These are phyloP conservation scores for Mastacembelus armatus DNA, from an alignment of 2,797 vertebrate genomes.

Conservation along the genomic window DNA sequence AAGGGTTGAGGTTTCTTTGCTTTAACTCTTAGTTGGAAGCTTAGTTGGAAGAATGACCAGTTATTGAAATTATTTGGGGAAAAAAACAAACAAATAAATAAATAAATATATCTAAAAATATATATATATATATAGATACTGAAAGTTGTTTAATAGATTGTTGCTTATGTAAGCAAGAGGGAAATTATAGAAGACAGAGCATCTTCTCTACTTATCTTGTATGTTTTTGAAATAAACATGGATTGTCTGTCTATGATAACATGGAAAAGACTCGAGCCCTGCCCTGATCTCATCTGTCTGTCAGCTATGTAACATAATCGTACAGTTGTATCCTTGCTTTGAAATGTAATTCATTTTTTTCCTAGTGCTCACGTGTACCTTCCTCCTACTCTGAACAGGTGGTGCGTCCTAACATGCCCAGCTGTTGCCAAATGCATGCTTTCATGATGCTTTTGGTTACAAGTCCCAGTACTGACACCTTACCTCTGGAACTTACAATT, in stretches of 20 bases:
- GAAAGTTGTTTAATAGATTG: not conserved
- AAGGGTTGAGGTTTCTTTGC: conserved; percentile 42
- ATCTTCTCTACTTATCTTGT: too few species aligned
- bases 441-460: conserved; percentile 75
- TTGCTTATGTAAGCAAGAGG: not conserved
- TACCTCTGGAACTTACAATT: conserved; percentile 77
- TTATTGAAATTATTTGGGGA: too few species aligned
- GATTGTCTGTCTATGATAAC: not conserved
- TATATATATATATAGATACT: too few species aligned
- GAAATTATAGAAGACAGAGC: not conserved
- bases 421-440: conserved; percentile 73
- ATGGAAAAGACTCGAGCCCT: not conserved
- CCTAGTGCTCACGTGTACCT: conserved; percentile 28
- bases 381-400: conserved; percentile 22
- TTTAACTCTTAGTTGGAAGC: conserved; percentile 22
- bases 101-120: too few species aligned
- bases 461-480: conserved; percentile 80
- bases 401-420: conserved; percentile 56
- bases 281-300: conserved; percentile 18
- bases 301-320: not conserved
- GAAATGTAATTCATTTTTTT: conserved; percentile 34
- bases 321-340: conserved; percentile 23
- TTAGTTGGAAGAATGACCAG: conserved; percentile 1
- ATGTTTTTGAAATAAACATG: not conserved
- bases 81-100: too few species aligned